Evolutionary conservation across 2,113 vertebrate genomes (phyloP).

Genomic region (Helogale parvula): DNA sequence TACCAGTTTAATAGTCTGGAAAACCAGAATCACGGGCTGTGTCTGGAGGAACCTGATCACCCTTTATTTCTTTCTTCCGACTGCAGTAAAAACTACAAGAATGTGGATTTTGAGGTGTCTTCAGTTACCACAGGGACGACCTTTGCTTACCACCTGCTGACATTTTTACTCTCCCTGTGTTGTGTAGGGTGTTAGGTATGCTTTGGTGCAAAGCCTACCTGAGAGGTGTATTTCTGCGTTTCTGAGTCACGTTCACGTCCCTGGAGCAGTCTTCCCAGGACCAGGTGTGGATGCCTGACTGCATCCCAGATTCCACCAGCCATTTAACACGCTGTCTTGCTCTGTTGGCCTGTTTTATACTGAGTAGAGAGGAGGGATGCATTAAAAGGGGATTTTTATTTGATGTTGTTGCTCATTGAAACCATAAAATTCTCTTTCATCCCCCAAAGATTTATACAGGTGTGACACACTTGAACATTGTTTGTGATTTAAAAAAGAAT

Average conservation of each 20-base stretch:
- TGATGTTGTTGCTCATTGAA: background rate
- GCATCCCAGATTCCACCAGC: background rate
- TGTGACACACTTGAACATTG: background rate
- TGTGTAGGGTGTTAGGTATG: background rate
- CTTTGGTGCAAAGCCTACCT: background rate
- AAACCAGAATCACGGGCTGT: background rate
- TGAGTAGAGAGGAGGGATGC: background rate
- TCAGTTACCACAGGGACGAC: background rate
- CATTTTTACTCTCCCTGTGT: background rate
- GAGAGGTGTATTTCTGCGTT: background rate
- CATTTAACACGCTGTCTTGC: background rate
- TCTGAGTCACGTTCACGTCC: background rate
- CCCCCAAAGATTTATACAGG: background rate
- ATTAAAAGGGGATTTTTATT: background rate
- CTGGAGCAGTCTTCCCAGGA: too few species aligned
- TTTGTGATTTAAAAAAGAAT: background rate
- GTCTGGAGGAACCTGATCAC: background rate
- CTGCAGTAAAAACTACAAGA: background rate
- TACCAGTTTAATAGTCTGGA: background rate
- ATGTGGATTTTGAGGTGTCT: slow-evolving; percentile 25
- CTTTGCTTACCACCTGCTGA: background rate
- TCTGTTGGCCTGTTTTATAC: background rate
- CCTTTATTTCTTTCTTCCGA: background rate
- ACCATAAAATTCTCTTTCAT: background rate
- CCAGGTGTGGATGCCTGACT: background rate